Evolutionary conservation across 1,140 invertebrate genomes (phyloP), one percentile per base, ranked within the genome.

Genomic region (Holotrichia oblita): DNA sequence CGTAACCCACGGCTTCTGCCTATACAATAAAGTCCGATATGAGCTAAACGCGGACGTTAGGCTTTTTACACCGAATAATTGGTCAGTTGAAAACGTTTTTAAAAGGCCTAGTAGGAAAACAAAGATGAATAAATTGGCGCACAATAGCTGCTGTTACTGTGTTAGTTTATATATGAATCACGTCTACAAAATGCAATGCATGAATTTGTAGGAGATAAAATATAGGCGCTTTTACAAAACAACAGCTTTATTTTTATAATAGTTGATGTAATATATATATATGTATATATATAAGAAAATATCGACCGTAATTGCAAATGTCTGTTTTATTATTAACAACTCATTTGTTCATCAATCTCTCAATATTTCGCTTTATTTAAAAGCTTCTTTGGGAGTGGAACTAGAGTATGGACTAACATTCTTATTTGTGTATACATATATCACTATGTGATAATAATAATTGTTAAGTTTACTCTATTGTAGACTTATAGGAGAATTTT

Each of bases 1-100:
- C 20, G 20, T 9, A 61, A 61, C n/a, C 2, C 42, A 44, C 1
- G 14, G 14, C 8, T 14, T 55, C n/a, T 55, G 48, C 17, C 20
- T 34, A 24, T 20, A 22, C 61, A 24, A 69, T 22, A 69, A 34
- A 14, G 61, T 27, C 61, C 61, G 61, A 9, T 27, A 69, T 22
- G 61, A n/a, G 61, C 22, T 69, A 3, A 17, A 55, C 61, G 22
- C 22, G 22, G 27, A 69, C 22, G 61, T 69, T 69, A 34, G 27
- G 61, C 20, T n/a, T 69, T 69, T 69, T 69, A 69, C 61, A 22
- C 22, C 61, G 27, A 69, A 69, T 69, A 69, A 69, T 69, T 69
- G 61, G 61, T 69, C 61, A 69, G 61, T 69, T 69, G 17, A 69
- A 69, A 69, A 69, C 22, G 61, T 69, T 69, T 69, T 69, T 69